These are phyloP conservation scores for Sphaerodactylus townsendi DNA, from an alignment of 2,113 vertebrate species.

Conservation along the genomic window DNA sequence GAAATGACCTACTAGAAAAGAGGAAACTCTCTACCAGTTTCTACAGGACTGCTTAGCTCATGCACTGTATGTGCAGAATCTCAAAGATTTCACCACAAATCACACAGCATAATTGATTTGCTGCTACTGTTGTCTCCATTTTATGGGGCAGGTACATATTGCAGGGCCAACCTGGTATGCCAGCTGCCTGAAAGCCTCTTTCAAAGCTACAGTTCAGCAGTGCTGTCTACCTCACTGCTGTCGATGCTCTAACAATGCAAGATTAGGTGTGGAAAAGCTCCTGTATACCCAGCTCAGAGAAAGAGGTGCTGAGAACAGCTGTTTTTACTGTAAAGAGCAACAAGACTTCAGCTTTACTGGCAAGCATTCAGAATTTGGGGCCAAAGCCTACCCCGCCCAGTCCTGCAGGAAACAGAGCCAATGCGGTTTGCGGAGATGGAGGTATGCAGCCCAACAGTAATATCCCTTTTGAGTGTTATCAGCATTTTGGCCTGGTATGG, in stretches of 20 bases:
- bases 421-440: slow-evolving; percentile 20
- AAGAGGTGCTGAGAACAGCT: slow-evolving; percentile 65
- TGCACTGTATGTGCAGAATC: background rate
- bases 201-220: slow-evolving; percentile 63
- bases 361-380: slow-evolving; percentile 60
- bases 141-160: background rate
- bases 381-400: slow-evolving; percentile 20
- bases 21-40: background rate
- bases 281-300: slow-evolving; percentile 50
- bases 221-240: slow-evolving; percentile 55
- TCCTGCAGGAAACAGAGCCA: slow-evolving; percentile 43
- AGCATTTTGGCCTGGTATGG: background rate
- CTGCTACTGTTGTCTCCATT: background rate
- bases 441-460: background rate
- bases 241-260: slow-evolving; percentile 63
- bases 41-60: too few species aligned
- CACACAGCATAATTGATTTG: too few species aligned
- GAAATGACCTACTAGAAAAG: background rate
- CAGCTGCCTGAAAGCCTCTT: slow-evolving; percentile 43
- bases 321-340: slow-evolving; percentile 70
- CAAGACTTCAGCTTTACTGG: slow-evolving; percentile 60
- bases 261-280: slow-evolving; percentile 40
- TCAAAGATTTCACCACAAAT: background rate
- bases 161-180: background rate
- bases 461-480: slow-evolving; percentile 9